Evolutionary conservation across 1,140 invertebrate genomes (phyloP), one percentile per base, ranked within the genome.

Genomic region (Drosophila mauritiana): DNA sequence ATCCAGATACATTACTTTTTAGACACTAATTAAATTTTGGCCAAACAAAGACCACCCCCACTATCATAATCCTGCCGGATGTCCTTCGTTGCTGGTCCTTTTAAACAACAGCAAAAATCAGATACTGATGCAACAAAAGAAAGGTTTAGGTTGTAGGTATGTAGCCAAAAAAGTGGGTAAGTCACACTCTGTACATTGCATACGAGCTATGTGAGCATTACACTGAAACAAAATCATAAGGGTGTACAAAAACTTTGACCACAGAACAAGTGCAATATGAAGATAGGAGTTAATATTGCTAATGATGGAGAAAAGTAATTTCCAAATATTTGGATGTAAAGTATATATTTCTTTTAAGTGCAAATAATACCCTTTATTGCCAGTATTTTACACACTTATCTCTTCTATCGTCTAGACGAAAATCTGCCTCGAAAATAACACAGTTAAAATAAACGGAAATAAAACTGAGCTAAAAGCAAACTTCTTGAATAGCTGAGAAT

Each of bases 1-100:
- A 52, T 65, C 46, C 37, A 36, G 62, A 68, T 43, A 59, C 64
- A 65, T 68, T 68, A 65, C 22, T 52, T 65, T 65, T 68, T 15
- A 65, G 25, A 65, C 36, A 43, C 27, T 68, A 68, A 68, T 68
- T 68, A 68, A 65, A 52, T 51, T 43, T 20, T 27, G 27, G 25
- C 2, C 13, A 8, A 46, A 48, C 67, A 69, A 68, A 42, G 45
- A n/a, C 37, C 27, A 22, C 34, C 37, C 62, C 36, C 31, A 61
- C 39, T 13, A 27, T 27, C 6, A 0, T 6, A 31, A 31, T 31
- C 8, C 31, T 31, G 27, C 8, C 2, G 5, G 3, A 11, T 25
- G 53, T 39, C 22, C 4, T 40, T 22, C n/a, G 5, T 4, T 13
- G 12, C 0, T 8, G 4, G 62, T 65, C 43, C 25, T 22, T 65